Percentiles rank a stretch among this genome's conserved stretches.
Conservation (phyloP, 2,888 invertebrate genomes). For the Drosophila pullipes region DNA sequence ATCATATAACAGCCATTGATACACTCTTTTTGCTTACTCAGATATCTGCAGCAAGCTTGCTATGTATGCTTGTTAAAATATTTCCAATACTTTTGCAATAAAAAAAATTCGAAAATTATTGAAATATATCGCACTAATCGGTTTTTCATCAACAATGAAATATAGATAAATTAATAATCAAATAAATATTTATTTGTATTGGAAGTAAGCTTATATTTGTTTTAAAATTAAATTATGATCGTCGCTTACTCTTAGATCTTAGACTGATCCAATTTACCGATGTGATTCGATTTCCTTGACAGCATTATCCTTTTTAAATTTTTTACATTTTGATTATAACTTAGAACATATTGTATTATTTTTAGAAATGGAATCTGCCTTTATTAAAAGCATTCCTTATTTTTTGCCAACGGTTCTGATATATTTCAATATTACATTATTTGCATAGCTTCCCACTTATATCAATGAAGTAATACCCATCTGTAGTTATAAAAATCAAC, state of each 20-base stretch:
- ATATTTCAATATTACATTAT: neutral
- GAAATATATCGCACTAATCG: neutral
- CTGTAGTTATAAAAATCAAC: neutral
- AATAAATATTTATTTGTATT: too few relatives aligned
- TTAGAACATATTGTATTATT: neutral
- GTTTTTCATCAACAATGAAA: neutral
- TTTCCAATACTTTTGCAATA: neutral
- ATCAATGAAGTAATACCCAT: neutral
- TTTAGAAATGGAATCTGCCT: neutral
- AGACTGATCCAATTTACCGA: too few relatives aligned
- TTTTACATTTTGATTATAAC: neutral
- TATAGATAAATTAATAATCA: neutral
- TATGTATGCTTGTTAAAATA: neutral
- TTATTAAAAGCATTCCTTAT: neutral
- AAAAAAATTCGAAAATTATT: neutral
- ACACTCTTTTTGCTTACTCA: neutral
- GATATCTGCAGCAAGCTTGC: neutral
- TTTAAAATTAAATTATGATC: too few relatives aligned
- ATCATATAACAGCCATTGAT: neutral
- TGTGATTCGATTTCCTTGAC: too few relatives aligned
- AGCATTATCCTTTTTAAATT: neutral
- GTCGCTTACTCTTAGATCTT: too few relatives aligned
- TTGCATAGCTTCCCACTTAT: neutral
- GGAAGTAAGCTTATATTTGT: too few relatives aligned
- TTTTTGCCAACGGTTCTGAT: neutral